Percentiles rank a stretch among this genome's conserved stretches.
Conservation (phyloP, 1,140 invertebrate species). For the Metaphire vulgaris region DNA sequence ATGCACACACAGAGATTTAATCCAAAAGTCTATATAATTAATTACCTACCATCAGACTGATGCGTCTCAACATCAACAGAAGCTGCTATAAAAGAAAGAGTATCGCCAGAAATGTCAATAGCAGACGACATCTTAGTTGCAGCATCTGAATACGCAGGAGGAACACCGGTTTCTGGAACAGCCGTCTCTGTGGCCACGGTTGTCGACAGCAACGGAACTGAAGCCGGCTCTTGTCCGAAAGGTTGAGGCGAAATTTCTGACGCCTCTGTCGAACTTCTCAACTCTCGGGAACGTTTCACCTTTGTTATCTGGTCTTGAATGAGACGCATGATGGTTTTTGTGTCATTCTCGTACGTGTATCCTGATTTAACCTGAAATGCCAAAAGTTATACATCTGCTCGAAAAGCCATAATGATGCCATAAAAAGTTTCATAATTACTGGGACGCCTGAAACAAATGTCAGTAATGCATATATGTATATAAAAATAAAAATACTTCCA, state of each 20-base stretch:
- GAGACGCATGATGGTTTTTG: conserved; percentile 76
- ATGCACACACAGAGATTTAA: too few relatives aligned
- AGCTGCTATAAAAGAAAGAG: background rate
- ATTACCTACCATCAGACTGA: too few relatives aligned
- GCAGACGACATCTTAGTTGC: background rate
- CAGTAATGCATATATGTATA: too few relatives aligned
- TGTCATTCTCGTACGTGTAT: conserved; percentile 59
- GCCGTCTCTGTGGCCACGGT: conserved; percentile 22
- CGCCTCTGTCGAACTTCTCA: background rate
- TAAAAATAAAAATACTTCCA: too few relatives aligned
- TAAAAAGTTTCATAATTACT: too few relatives aligned
- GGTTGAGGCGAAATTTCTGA: background rate
- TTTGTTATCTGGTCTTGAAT: conserved; percentile 65
- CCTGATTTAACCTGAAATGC: conserved; percentile 49
- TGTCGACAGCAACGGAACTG: background rate
- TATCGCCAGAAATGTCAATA: background rate
- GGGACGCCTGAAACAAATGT: too few relatives aligned
- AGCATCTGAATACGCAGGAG: background rate
- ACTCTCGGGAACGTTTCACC: conserved; percentile 55
- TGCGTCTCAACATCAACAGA: too few relatives aligned
- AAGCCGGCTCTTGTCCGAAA: background rate
- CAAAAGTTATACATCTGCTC: too few relatives aligned
- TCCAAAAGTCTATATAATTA: too few relatives aligned
- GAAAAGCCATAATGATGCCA: too few relatives aligned
- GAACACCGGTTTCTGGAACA: conserved; percentile 55